Base-by-base conservation (phyloP, 2,113 vertebrate species). In the Podilymbus podiceps region DNA sequence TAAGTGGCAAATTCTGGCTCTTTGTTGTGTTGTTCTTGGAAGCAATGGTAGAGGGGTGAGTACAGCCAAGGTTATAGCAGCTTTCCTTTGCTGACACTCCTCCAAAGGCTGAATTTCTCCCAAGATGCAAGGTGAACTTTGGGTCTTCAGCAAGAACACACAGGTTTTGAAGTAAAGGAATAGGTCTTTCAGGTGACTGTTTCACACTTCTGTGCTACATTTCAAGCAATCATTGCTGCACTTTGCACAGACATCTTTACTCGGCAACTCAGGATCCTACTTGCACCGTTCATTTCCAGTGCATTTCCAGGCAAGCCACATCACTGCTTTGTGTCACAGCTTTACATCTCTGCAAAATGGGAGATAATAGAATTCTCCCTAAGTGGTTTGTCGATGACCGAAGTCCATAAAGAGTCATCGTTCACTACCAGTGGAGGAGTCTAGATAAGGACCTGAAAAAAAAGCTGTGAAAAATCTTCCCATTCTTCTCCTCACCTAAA, bases 231-330 rank as follows among this genome's bases (percentile, higher is more conserved):
- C 12, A 11, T 25, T 93, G 33, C 35, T 78, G 27, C 38, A 4
- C 0, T 4, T 27, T 14, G 15, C 69, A 24, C 19, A 44, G 47
- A 22, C 25, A 6, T 3, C 68, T 35, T n/a, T 12, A 21, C 35
- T 12, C 8, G 42, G 55, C 14, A 55, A 1, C 4, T 3, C 5
- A 1, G 66, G 73, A 25, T 12, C 0, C 35, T 0, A 3, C 31
- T 53, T 73, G 80, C 47, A 55, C 28, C n/a, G 5, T 5, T 66
- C 38, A 9, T 12, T 35, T 15, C 46, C 52, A 50, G 21, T 2
- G 38, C n/a, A 15, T 19, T 35, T 44, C 85, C n/a, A 63, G 30
- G 58, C 72, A 59, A 72, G 38, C 8, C 21, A 18, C 79, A 11
- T 12, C 27, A 8, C 3, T 24, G 31, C 49, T 59, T 7, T 6